Evolutionary conservation across 1,140 invertebrate genomes (phyloP).

Genomic region (Ptiloglossa arizonensis): DNA sequence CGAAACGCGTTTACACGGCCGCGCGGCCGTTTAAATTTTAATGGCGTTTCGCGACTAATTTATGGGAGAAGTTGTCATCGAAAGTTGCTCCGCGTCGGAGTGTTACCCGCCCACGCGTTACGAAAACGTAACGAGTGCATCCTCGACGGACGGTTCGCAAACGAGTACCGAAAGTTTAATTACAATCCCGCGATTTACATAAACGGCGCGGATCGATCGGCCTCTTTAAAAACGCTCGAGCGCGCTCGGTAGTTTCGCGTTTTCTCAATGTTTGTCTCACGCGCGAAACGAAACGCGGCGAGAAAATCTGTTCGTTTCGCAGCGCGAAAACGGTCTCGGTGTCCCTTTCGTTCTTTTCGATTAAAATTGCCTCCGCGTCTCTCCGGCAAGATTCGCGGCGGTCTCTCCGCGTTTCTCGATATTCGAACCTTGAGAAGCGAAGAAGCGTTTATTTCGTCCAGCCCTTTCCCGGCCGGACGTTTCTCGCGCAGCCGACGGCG

Average conservation of each 20-base stretch:
- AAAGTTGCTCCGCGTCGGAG: neutral
- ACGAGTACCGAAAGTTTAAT: constrained; percentile 24
- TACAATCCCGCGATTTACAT: neutral
- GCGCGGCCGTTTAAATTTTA: constrained; percentile 8
- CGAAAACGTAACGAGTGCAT: constrained; percentile 30
- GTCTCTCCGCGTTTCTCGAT: neutral
- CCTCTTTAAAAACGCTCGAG: neutral
- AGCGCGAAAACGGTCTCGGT: too few relatives aligned
- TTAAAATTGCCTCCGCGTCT: neutral
- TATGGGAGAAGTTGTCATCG: constrained; percentile 1
- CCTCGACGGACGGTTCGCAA: neutral
- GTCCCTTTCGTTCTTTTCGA: neutral
- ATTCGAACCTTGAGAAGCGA: neutral
- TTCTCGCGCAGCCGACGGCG: neutral
- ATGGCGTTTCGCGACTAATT: constrained; percentile 10
- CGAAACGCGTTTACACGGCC: neutral
- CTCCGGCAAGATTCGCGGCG: too few relatives aligned
- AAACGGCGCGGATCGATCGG: neutral
- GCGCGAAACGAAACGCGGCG: too few relatives aligned
- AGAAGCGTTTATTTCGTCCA: neutral
- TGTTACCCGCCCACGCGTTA: constrained; percentile 4
- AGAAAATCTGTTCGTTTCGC: neutral
- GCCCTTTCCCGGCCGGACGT: neutral
- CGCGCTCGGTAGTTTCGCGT: too few relatives aligned
- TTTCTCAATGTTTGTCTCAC: too few relatives aligned